These are phyloP conservation scores for Bradynema listronoti DNA, from an alignment of 1,140 invertebrate species.

Conservation along the genomic window DNA sequence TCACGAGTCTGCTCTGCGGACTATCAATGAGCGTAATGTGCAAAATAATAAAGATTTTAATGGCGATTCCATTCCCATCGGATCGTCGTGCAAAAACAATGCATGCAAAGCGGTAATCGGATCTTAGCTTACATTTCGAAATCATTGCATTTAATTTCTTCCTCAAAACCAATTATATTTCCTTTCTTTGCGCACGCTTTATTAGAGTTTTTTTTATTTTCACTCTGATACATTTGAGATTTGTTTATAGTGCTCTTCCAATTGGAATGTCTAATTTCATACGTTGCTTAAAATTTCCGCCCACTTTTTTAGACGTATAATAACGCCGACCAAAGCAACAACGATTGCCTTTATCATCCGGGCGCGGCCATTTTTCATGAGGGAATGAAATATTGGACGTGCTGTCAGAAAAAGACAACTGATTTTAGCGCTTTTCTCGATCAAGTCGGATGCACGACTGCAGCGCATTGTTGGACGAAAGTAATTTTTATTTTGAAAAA, in stretches of 20 bases:
- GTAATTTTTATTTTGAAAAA: conserved; percentile 59
- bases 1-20: conserved; percentile 42
- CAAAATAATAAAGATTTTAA: not conserved
- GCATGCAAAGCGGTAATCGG: conserved; percentile 69
- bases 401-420: conserved; percentile 82
- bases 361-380: conserved; percentile 92
- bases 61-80: conserved; percentile 63
- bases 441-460: conserved; percentile 74
- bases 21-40: conserved; percentile 9
- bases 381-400: conserved; percentile 93
- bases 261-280: not conserved
- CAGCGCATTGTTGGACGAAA: conserved; percentile 80
- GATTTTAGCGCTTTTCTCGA: conserved; percentile 85
- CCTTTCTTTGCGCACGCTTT: not conserved
- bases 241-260: conserved; percentile 1
- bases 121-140: no score
- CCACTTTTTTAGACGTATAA: conserved; percentile 65
- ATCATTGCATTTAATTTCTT: not conserved
- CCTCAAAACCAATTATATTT: not conserved
- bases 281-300: no score
- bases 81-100: conserved; percentile 79
- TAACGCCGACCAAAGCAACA: conserved; percentile 66
- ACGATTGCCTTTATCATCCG: conserved; percentile 74
- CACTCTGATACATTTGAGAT: conserved; percentile 19
- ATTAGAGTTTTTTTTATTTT: conserved; percentile 43